Conservation (phyloP, 35 echinoderm and acorn worm species). For the Apostichopus japonicus region DNA sequence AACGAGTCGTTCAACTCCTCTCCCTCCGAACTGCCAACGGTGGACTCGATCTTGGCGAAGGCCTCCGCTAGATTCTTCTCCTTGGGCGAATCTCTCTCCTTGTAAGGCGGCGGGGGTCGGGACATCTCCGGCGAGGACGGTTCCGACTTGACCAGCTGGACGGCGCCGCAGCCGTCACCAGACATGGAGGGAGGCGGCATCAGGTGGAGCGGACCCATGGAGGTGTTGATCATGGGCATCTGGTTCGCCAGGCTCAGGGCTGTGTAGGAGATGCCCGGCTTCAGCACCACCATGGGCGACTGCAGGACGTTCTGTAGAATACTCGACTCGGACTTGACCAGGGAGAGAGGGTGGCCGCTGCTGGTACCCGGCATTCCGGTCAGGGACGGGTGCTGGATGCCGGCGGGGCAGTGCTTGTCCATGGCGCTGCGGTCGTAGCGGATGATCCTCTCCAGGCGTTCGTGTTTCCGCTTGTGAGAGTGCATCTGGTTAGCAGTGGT, state of each 20-base stretch:
- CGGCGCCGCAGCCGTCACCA: not conserved
- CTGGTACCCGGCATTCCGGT: not conserved
- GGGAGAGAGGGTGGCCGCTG: slow-evolving; percentile 33
- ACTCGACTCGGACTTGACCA: slow-evolving; percentile 53
- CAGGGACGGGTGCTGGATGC: not conserved
- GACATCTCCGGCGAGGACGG: slow-evolving; percentile 40
- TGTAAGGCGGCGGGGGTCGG: slow-evolving; percentile 41
- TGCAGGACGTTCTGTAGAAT: slow-evolving; percentile 56
- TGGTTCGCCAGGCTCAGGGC: slow-evolving; percentile 19
- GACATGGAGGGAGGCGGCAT: not conserved
- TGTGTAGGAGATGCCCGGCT: slow-evolving; percentile 39
- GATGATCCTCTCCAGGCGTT: slow-evolving; percentile 91
- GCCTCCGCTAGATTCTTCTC: slow-evolving; percentile 63
- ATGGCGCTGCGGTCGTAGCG: slow-evolving; percentile 71
- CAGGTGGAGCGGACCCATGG: slow-evolving; percentile 12
- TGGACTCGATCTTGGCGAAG: slow-evolving; percentile 75
- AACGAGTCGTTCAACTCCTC: slow-evolving; percentile 91
- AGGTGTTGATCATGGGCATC: slow-evolving; percentile 41
- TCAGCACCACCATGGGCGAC: slow-evolving; percentile 56
- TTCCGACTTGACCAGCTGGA: slow-evolving; percentile 11
- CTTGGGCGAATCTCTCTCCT: slow-evolving; percentile 31
- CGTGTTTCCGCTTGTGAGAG: slow-evolving; percentile 98
- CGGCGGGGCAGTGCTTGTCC: slow-evolving; percentile 3
- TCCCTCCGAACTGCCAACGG: slow-evolving; percentile 23
- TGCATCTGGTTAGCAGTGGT: slow-evolving; percentile 99